phyloP scores from a whole-genome alignment of 2,113 vertebrate genomes.

The Spea multiplicata region DNA sequence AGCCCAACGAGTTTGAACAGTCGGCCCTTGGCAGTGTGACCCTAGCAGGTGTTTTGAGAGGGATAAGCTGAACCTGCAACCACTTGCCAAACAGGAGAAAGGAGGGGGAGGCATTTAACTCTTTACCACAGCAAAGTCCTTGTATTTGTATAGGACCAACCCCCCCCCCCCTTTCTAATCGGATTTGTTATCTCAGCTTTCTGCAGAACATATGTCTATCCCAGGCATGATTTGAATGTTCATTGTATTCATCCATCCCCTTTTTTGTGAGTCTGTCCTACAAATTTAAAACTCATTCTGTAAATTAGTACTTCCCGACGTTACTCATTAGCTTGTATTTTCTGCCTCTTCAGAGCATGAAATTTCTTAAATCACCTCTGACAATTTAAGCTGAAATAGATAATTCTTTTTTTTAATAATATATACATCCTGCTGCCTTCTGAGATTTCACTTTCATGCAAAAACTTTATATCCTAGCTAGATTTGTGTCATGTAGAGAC shows the following conservation, averaged over 20 bases:
- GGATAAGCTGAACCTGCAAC: conserved; percentile 50
- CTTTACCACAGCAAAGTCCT: background rate
- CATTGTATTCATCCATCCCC: background rate
- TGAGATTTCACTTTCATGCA: no score
- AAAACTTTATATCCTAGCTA: no score
- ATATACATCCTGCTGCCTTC: no score
- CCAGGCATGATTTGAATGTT: background rate
- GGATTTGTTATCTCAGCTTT: background rate
- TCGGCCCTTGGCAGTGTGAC: conserved; percentile 48
- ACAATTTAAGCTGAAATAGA: no score
- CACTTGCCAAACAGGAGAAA: conserved; percentile 35
- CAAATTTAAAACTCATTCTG: background rate
- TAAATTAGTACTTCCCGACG: background rate
- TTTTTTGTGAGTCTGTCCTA: background rate
- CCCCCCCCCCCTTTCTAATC: background rate
- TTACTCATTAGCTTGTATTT: background rate
- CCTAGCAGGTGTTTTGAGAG: conserved; percentile 61
- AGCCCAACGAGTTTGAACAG: conserved; percentile 41
- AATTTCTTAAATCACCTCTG: no score
- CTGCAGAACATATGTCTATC: background rate
- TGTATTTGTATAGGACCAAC: background rate
- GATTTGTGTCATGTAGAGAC: no score
- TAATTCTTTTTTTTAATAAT: no score
- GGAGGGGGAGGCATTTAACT: background rate
- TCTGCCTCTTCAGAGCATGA: no score